Evolutionary conservation across 1,140 invertebrate genomes (phyloP).

Genomic region (Spodoptera litura): DNA sequence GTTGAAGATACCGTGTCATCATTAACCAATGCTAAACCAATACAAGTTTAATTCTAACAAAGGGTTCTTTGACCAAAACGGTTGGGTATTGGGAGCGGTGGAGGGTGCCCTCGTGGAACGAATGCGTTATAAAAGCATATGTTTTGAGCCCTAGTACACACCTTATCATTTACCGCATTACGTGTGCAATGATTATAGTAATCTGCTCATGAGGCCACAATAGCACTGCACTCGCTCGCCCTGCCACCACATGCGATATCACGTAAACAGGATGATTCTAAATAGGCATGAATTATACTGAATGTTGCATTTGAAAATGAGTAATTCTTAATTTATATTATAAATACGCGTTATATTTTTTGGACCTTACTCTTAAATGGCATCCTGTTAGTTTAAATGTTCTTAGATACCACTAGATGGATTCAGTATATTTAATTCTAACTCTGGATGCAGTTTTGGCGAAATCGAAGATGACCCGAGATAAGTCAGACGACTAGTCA

Average conservation of each 20-base stretch:
- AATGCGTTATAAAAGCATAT: constrained; percentile 83
- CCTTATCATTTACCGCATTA: constrained; percentile 85
- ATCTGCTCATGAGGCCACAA: constrained; percentile 83
- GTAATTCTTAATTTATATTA: background rate
- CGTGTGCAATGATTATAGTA: constrained; percentile 84
- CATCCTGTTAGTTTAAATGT: too few relatives aligned
- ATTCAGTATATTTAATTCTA: too few relatives aligned
- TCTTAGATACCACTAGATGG: too few relatives aligned
- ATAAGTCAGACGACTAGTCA: too few relatives aligned
- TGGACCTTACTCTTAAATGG: too few relatives aligned
- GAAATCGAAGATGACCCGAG: too few relatives aligned
- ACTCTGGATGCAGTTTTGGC: too few relatives aligned
- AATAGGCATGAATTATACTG: background rate
- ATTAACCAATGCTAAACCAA: background rate
- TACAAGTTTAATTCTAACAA: constrained; percentile 52
- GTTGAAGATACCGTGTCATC: too few relatives aligned
- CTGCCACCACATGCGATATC: constrained; percentile 70
- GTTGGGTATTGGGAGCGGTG: constrained; percentile 44
- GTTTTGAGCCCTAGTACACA: constrained; percentile 80
- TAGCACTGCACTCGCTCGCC: constrained; percentile 70
- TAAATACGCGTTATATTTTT: too few relatives aligned
- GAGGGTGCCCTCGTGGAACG: constrained; percentile 69
- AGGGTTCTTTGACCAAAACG: constrained; percentile 71
- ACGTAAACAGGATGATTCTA: constrained; percentile 54
- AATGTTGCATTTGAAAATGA: background rate